A percentile compares a stretch with the other conserved stretches of the same genome.
Evolutionary conservation across 35 echinoderm and acorn worm genomes (phyloP).

Genomic region (Ophiothrix spiculata): DNA sequence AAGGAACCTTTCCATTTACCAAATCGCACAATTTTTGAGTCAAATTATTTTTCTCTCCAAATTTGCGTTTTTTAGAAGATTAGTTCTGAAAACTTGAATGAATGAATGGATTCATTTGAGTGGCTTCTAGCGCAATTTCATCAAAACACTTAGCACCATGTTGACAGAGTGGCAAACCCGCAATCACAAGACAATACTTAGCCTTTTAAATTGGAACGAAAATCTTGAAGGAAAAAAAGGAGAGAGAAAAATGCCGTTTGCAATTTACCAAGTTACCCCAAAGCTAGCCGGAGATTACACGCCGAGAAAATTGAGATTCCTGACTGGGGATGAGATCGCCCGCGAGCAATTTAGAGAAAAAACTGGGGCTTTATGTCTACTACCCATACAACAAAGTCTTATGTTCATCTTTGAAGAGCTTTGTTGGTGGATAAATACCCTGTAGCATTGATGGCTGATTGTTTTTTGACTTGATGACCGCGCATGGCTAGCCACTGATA

Average conservation of each 20-base stretch:
- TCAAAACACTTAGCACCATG: no score
- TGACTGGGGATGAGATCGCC: background rate
- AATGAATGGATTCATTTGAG: no score
- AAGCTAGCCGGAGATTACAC: conserved; percentile 4
- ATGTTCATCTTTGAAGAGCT: no score
- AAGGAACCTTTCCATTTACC: no score
- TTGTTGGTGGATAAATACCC: background rate
- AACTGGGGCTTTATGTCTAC: background rate
- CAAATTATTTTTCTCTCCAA: no score
- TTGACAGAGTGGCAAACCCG: no score
- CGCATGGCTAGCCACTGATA: background rate
- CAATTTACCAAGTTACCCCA: background rate
- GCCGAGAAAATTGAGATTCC: background rate
- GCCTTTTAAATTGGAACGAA: background rate
- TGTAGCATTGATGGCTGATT: background rate
- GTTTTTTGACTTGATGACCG: background rate
- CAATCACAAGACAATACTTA: no score
- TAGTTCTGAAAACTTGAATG: no score
- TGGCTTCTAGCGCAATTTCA: no score
- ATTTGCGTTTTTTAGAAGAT: no score
- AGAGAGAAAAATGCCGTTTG: background rate
- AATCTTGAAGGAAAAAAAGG: no score
- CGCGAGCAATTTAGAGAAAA: background rate
- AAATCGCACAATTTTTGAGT: no score
- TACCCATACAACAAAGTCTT: background rate